These are phyloP conservation scores for Andrena bucephala DNA, from an alignment of 2,888 invertebrate species.

Conservation along the genomic window DNA sequence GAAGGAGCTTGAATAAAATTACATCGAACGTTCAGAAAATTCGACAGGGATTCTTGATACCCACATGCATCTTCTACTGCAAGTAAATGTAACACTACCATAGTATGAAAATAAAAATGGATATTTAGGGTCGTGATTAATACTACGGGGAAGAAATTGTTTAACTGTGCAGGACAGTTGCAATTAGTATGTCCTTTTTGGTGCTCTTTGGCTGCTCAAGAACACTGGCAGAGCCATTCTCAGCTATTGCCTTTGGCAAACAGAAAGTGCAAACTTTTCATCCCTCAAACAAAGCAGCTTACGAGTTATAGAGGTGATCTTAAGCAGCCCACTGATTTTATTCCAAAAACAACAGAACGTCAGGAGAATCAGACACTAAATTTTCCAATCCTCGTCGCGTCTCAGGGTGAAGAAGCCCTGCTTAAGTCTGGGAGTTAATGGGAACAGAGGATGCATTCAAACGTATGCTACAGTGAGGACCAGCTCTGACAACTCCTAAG, in stretches of 20 bases:
- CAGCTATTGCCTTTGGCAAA: no score
- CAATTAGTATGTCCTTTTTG: neutral
- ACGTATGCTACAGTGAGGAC: neutral
- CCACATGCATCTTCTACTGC: constrained; percentile 34
- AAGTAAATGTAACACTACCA: neutral
- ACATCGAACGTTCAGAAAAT: constrained; percentile 12
- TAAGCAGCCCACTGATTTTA: no score
- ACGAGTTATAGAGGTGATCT: no score
- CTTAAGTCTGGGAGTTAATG: neutral
- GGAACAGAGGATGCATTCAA: neutral
- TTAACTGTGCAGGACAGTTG: neutral
- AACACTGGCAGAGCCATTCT: no score
- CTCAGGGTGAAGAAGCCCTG: neutral
- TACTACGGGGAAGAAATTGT: neutral
- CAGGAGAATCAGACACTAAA: neutral
- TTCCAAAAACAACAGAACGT: neutral
- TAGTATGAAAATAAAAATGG: neutral
- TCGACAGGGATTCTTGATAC: neutral
- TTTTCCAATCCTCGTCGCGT: no score
- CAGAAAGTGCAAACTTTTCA: no score
- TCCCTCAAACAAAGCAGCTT: no score
- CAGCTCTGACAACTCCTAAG: constrained; percentile 22
- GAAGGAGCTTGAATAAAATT: no score
- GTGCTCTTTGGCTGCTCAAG: no score
- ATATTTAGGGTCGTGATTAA: neutral